These are phyloP conservation scores for Lamellibrachia luymesi DNA, from an alignment of 1,140 invertebrate species.

Conservation along the genomic window DNA sequence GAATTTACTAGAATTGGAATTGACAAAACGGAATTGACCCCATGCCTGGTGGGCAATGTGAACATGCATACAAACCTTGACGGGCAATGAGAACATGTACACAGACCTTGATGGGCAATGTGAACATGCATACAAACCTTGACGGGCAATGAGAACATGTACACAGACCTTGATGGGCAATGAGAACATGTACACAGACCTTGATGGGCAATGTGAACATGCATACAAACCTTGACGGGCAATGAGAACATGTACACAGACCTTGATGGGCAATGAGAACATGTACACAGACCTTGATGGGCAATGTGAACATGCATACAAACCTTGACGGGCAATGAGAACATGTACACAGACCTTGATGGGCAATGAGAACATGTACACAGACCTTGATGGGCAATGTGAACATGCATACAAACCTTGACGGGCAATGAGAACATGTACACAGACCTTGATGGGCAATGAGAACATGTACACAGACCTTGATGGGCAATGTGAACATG, in stretches of 20 bases:
- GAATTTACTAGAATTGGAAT: no score
- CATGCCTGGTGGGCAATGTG: neutral
- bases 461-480: neutral
- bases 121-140: neutral
- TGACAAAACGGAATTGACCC: no score
- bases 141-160: neutral
- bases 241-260: neutral
- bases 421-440: no score
- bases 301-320: no score
- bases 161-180: neutral
- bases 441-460: no score
- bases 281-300: neutral
- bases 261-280: neutral
- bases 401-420: no score
- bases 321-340: neutral
- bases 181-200: neutral
- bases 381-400: neutral
- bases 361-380: neutral
- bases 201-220: no score
- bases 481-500: no score
- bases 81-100: neutral
- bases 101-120: neutral
- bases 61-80: neutral
- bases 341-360: neutral
- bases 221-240: neutral